phyloP scores from a whole-genome alignment of 2,113 vertebrate genomes.

The Chlorodrepanis virens region DNA sequence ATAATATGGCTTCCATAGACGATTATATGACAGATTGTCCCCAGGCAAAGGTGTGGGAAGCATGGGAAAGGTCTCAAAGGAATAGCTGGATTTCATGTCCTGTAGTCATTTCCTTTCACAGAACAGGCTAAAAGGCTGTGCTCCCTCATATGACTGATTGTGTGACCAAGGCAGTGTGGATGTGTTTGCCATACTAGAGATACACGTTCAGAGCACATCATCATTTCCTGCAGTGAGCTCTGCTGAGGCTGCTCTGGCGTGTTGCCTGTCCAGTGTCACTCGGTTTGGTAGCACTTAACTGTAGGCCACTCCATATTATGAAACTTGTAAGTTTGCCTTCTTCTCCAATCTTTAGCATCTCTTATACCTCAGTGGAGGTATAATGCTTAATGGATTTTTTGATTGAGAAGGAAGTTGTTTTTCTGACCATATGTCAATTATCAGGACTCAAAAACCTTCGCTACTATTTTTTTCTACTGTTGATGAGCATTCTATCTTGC shows the following conservation, averaged over 20 bases:
- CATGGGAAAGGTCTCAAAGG: not conserved
- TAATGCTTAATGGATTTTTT: not conserved
- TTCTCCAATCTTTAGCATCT: not conserved
- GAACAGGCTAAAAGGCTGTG: not conserved
- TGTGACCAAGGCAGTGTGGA: not conserved
- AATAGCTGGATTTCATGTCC: not conserved
- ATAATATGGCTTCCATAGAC: not conserved
- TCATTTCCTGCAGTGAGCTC: not conserved
- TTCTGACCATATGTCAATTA: not conserved
- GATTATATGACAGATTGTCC: too few species aligned
- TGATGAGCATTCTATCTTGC: not conserved
- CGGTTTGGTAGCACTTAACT: not conserved
- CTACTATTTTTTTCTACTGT: not conserved
- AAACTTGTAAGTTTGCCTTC: not conserved
- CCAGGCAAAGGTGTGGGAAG: not conserved
- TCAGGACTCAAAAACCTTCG: not conserved
- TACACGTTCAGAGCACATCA: fast-evolving
- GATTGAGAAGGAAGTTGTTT: not conserved
- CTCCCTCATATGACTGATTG: not conserved
- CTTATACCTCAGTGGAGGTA: not conserved
- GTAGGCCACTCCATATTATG: not conserved
- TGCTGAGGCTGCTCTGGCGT: not conserved
- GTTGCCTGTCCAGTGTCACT: fast-evolving
- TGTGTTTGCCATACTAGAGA: fast-evolving
- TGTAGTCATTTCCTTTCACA: not conserved